Evolutionary conservation across 1,140 invertebrate species (phyloP), one percentile per base, ranked within the genome.

Genomic region (Eupristina koningsbergeri): DNA sequence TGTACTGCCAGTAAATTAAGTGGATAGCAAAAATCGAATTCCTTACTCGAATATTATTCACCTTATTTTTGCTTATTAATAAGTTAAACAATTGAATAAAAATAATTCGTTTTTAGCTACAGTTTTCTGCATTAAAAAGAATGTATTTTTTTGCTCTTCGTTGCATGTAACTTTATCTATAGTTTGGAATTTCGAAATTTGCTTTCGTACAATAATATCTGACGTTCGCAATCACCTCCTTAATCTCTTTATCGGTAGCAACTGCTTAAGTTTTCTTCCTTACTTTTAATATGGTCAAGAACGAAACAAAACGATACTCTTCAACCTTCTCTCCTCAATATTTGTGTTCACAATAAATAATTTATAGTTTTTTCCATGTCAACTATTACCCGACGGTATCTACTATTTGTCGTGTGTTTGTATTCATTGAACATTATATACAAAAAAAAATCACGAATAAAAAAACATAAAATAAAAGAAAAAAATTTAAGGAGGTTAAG

Each of bases 1-100:
- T 90, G 88, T 90, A 92, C 90, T 85, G 88, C 86, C 87, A 88
- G 47, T 86, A 61, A 84, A 80, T 58, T 80, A 75, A 29, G 26
- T 88, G 87, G 88, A 84, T 86, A 89, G 88, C 88, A 89, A 90
- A 90, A 86, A 71, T 90, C 89, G 88, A 90, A 89, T 80, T 88
- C 85, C 83, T 81, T 85, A 83, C 84, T 81, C 45, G 53, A 83
- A 81, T 84, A 84, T 77, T 79, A 83, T 83, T 74, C 41, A 80
- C 76, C 76, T 83, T 83, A 36, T 53, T 47, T 22, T 58, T 74
- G 13, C 47, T 74, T 71, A 41, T 22, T 11, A 41, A 26, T 41
- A 71, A 71, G 8, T 71, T 6, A 41, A 41, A 41, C 50, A 17
- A 17, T 9, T 53, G 15, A 17, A 53, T 53, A 9, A 53, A 53